Base-by-base conservation (phyloP, 1,140 invertebrate genomes). In the Brachionus angularis region DNA sequence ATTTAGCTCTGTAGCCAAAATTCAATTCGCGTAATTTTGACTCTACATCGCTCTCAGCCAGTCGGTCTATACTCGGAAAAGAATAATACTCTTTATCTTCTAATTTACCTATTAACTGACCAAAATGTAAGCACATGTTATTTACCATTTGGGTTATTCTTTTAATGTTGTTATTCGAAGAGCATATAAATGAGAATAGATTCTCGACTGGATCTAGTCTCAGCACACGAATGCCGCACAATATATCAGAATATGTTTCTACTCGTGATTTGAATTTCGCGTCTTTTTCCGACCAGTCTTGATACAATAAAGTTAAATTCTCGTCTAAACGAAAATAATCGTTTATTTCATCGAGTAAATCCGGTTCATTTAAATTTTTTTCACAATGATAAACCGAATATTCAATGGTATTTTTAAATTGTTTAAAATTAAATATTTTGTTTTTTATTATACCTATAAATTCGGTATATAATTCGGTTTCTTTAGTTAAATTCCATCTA, bases 181-280 rank as follows among this genome's bases (percentile, higher is more conserved):
- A 96, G 79, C 94, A 98, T 74, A 97, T 96, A 78, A 97, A 97
- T 12, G 91, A 89, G 77, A 97, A 92, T 0, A 97, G 80, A 83
- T 91, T 96, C 83, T 98, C 95, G 2, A 91, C 83, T 0, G 91
- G 87, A 75, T 96, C 89, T 83, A 97, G 94, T 50, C 87, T 82
- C n/a, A 98, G 79, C 75, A 97, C 90, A 76, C 95, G 85, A 27
- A 97, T 88, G 1, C 93, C 67, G 23, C 47, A 33, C 27, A 67
- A 50, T 21, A 67, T 12, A 31, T 67, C n/a, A 0, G 29, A 27
- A 36, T 50, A 31, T 36, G 44, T 31, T 36, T 39, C 42, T 47
- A 52, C 23, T 34, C 46, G 3, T 36, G 33, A 5, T 25, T 36
- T n/a, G 31, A 70, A 52, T 3, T 39, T 50, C 16, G 4, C 12